phyloP scores from a whole-genome alignment of 1,140 invertebrate species.

The Dendrolimus punctatus region DNA sequence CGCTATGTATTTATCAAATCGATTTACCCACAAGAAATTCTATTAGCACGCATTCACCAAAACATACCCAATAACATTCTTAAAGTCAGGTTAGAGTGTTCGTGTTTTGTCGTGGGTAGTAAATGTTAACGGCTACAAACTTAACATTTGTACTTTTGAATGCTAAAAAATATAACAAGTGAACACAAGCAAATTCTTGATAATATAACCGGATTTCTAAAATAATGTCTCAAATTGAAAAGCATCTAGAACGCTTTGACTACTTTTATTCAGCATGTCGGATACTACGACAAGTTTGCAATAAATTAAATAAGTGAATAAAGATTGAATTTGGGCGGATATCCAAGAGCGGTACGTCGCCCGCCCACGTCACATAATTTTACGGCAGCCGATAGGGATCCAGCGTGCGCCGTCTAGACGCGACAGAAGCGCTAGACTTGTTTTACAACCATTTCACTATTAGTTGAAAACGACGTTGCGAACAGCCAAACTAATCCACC shows the following conservation, averaged over 20 bases:
- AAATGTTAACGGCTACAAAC: too few relatives aligned
- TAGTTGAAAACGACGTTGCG: slow-evolving; percentile 15
- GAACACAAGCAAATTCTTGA: neutral
- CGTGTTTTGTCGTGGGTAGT: too few relatives aligned
- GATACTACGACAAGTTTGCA: slow-evolving; percentile 10
- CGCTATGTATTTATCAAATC: too few relatives aligned
- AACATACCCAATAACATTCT: too few relatives aligned
- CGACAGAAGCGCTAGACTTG: slow-evolving; percentile 49
- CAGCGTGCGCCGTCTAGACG: slow-evolving; percentile 59
- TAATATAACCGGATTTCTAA: neutral
- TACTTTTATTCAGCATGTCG: slow-evolving; percentile 7
- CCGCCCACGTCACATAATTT: slow-evolving; percentile 57
- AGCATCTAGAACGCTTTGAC: neutral
- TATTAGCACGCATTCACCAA: too few relatives aligned
- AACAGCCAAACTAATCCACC: slow-evolving; percentile 31
- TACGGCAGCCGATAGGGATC: slow-evolving; percentile 47
- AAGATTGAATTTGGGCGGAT: slow-evolving; percentile 31
- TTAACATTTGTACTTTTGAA: neutral
- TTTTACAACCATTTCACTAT: slow-evolving; percentile 31
- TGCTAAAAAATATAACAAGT: neutral
- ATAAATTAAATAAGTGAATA: slow-evolving; percentile 25
- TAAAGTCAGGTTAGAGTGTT: too few relatives aligned
- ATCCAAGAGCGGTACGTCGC: slow-evolving; percentile 23
- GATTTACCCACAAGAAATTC: too few relatives aligned
- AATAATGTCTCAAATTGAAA: neutral